These are phyloP conservation scores for Lepidotrigona ventralis DNA, from an alignment of 1,140 invertebrate species.

Conservation along the genomic window DNA sequence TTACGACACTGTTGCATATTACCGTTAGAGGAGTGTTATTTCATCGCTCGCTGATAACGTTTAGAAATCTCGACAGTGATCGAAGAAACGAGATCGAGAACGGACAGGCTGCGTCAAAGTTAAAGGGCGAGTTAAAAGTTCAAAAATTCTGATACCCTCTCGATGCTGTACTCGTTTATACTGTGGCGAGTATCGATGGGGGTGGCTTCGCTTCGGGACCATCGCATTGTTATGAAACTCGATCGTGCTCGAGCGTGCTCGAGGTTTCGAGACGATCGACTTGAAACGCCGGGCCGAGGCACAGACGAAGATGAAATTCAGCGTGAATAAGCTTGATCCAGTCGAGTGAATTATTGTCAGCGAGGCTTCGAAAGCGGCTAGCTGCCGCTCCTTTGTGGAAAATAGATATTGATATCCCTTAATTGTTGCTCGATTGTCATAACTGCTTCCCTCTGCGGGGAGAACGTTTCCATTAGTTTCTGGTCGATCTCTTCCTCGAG, in stretches of 20 bases:
- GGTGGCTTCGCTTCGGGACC: not conserved
- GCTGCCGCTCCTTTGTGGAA: not conserved
- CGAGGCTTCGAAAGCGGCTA: not conserved
- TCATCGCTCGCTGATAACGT: not conserved
- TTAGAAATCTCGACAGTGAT: not conserved
- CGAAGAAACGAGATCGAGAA: not conserved
- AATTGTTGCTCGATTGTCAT: slow-evolving; percentile 26
- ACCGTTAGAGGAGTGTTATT: not conserved
- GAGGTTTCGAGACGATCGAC: slow-evolving; percentile 32
- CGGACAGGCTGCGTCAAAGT: no score
- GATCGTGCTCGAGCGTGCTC: slow-evolving; percentile 13
- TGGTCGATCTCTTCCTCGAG: not conserved
- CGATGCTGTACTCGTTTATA: not conserved
- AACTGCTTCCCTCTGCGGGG: not conserved
- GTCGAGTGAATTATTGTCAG: slow-evolving; percentile 16
- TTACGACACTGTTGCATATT: not conserved
- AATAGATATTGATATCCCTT: slow-evolving; percentile 36
- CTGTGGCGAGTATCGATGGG: not conserved
- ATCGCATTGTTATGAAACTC: slow-evolving; percentile 22
- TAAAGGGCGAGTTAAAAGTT: not conserved
- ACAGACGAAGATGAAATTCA: slow-evolving; percentile 37
- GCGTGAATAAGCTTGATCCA: slow-evolving; percentile 23
- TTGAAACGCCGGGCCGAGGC: not conserved
- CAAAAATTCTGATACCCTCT: not conserved
- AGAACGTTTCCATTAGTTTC: not conserved